A percentile compares a stretch with the other conserved stretches of the same genome.
Conservation (phyloP, 2,888 invertebrate species). For the Amblyteles armatorius region DNA sequence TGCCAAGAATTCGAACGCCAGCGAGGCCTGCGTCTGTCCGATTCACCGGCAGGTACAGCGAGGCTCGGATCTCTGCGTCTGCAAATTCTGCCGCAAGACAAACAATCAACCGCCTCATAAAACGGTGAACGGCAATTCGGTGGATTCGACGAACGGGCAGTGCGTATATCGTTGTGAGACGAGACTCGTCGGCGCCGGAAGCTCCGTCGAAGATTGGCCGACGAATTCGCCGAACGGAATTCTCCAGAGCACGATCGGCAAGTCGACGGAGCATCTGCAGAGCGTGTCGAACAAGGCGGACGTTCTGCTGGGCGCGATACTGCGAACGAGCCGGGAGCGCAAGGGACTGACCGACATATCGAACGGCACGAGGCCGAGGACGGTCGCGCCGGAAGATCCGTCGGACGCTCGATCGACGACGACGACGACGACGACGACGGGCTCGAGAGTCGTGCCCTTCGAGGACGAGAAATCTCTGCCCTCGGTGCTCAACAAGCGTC, state of each 20-base stretch:
- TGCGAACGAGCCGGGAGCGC: slow-evolving; percentile 85
- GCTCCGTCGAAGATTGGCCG: slow-evolving; percentile 56
- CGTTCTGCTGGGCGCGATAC: slow-evolving; percentile 86
- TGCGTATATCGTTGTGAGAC: slow-evolving; percentile 31
- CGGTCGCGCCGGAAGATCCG: not conserved
- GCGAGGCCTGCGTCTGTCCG: slow-evolving; percentile 51
- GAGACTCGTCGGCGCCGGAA: not conserved
- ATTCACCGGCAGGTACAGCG: slow-evolving; percentile 58
- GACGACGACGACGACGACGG: slow-evolving; percentile 37
- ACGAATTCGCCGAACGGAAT: slow-evolving; percentile 7
- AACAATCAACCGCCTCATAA: slow-evolving; percentile 1
- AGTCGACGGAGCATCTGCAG: slow-evolving; percentile 63
- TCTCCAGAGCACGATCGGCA: slow-evolving; percentile 5
- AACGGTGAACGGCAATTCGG: not conserved
- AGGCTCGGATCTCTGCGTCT: slow-evolving; percentile 42
- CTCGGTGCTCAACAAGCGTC: slow-evolving; percentile 78
- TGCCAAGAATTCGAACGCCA: not conserved
- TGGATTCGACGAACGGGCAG: not conserved
- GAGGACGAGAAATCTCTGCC: slow-evolving; percentile 78
- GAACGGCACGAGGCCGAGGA: slow-evolving; percentile 71
- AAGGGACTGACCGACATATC: slow-evolving; percentile 75
- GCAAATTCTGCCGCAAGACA: slow-evolving; percentile 56
- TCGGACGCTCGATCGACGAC: not conserved
- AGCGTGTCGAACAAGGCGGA: slow-evolving; percentile 85
- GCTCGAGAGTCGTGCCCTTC: slow-evolving; percentile 53